Base-by-base conservation (phyloP, 2,888 invertebrate genomes). In the Drosophila anomelani region DNA sequence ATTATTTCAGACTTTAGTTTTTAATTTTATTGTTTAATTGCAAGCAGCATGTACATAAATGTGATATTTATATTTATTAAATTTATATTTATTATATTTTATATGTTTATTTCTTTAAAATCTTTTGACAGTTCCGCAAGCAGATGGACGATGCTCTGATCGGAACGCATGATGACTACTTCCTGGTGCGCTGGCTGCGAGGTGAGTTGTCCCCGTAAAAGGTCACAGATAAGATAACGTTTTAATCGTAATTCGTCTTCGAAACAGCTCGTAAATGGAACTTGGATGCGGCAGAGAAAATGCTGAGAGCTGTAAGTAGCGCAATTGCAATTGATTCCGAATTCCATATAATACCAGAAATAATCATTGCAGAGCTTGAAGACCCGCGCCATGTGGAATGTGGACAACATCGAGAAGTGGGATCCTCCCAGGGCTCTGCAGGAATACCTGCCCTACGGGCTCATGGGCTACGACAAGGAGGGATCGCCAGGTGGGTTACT, bases 251-350 rank as follows among this genome's bases (percentile, higher is more conserved):
- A 53, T 53, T 20, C 20, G 23, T 15, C 20, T 53, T 6, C 8
- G 7, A 20, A 47, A 51, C 43, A 92, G 98, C 98, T 4, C 94
- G 98, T 90, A 96, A 96, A 92, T 98, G 97, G 95, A 95, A 98
- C 90, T 90, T 95, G 1, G 95, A 94, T 58, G 97, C 96, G n/a
- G 97, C 98, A 0, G 98, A 98, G 92, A 96, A 96, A 93, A 98
- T 98, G 98, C 93, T 98, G 3, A 93, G 97, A 93, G 95, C 96
- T 89, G 98, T 98, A 93, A 95, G 95, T 79, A 43, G 1, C 9
- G 9, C 20, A 36, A 64, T 6, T 15, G 3, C 12, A 17, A 4
- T 20, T 20, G 10, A 17, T 6, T 47, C 29, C 29, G 34, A 10
- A 36, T 3, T 3, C 38, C 7, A 20, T 7, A 8, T 20, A 8